Conservation (phyloP, 92 coral and sea anemone species). For the Heteractis magnifica region DNA sequence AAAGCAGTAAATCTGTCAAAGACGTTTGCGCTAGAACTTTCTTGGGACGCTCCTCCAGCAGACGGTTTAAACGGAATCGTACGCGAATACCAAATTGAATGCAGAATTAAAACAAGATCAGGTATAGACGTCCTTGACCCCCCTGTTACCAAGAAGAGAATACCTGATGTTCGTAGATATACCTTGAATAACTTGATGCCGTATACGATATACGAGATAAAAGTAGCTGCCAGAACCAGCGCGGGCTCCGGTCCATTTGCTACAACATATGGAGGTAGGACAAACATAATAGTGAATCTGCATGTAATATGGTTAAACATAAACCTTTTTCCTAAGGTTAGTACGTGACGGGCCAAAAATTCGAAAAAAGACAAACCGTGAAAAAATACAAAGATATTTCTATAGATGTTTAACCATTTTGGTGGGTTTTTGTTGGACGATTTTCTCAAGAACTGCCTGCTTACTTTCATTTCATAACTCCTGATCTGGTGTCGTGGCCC, state of each 20-base stretch:
- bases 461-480: too few relatives aligned
- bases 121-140: background rate
- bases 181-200: conserved; percentile 18
- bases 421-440: too few relatives aligned
- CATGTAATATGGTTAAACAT: too few relatives aligned
- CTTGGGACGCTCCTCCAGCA: conserved; percentile 50
- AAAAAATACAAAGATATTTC: too few relatives aligned
- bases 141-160: background rate
- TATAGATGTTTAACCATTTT: too few relatives aligned
- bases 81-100: conserved; percentile 37
- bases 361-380: too few relatives aligned
- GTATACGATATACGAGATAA: conserved; percentile 34
- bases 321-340: too few relatives aligned
- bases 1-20: conserved; percentile 47
- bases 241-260: conserved; percentile 44
- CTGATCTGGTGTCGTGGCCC: too few relatives aligned
- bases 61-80: conserved; percentile 48
- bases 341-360: too few relatives aligned
- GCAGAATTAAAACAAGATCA: conserved; percentile 30
- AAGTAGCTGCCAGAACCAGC: conserved; percentile 39
- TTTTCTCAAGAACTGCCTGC: too few relatives aligned
- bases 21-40: conserved; percentile 30
- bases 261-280: conserved; percentile 40
- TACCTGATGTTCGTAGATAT: background rate
- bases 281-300: too few relatives aligned